Base-by-base conservation (phyloP, 1,140 invertebrate genomes). In the Berghia stephanieae region DNA sequence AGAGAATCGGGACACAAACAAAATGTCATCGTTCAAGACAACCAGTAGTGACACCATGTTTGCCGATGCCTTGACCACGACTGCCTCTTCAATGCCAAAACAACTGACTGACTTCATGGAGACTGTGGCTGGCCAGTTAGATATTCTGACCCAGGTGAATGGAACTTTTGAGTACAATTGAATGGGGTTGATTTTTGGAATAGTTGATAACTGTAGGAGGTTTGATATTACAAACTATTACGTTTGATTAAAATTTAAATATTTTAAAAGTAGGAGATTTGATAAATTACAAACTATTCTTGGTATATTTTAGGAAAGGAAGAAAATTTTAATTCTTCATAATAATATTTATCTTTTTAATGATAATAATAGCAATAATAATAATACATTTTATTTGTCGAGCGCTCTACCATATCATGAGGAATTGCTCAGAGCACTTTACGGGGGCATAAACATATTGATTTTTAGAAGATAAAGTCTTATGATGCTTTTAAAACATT, bases 41-140 rank as follows among this genome's bases (percentile, higher is more conserved):
- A 13, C 60, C 46, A 16, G 77, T 42, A 76, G 80, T 13, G 77
- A 76, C 34, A 85, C 83, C 24, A 85, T 87, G 73, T 80, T 82
- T 16, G 67, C 84, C 40, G 86, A 87, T 67, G 74, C 79, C 10
- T 79, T 82, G 52, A 43, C 80, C 0, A n/a, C n/a, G n/a, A n/a
- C n/a, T n/a, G n/a, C n/a, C n/a, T n/a, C n/a, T n/a, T n/a, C n/a
- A n/a, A 80, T 88, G 27, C 83, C 87, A 0, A 80, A 84, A 36
- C 80, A 85, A 75, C 75, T 89, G n/a, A 78, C 81, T 4, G 81
- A 84, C 42, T 89, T 88, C 34, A 81, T 90, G 68, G 87, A 90
- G 77, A 86, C 88, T 55, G 88, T 90, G 63, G 88, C 89, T 10
- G 84, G 87, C 16, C 89, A 90, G 80, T 81, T 90, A 6, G 89